Evolutionary conservation across 2,113 vertebrate genomes (phyloP).

Genomic region (Tichodroma muraria): DNA sequence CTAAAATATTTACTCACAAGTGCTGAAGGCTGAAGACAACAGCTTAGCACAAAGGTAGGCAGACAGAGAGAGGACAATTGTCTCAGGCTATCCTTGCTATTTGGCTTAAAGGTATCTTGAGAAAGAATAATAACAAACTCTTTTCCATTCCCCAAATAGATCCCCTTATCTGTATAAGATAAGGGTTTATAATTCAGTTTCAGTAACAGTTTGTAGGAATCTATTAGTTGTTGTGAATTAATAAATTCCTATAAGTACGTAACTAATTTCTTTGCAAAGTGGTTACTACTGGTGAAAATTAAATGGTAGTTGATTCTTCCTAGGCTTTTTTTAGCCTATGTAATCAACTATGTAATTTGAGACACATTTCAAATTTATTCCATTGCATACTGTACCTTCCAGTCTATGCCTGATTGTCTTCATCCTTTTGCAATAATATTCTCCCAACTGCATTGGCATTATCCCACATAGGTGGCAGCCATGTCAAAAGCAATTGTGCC

Average conservation of each 20-base stretch:
- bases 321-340: neutral
- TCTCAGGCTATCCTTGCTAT: neutral
- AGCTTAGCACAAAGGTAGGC: neutral
- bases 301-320: neutral
- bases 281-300: neutral
- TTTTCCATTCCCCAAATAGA: neutral
- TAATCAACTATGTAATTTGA: too few relatives aligned
- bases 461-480: neutral
- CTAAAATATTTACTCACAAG: neutral
- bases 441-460: neutral
- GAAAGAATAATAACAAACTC: neutral
- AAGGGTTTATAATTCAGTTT: neutral
- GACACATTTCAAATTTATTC: neutral
- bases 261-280: neutral
- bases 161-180: neutral
- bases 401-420: neutral
- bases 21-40: neutral
- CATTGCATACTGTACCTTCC: neutral
- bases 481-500: neutral
- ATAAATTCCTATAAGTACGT: neutral
- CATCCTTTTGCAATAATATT: neutral
- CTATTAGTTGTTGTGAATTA: neutral
- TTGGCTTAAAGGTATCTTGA: neutral
- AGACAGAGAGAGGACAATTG: neutral
- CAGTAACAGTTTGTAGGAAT: neutral